Evolutionary conservation across 2,113 vertebrate species (phyloP).

Genomic region (Miniopterus natalensis): DNA sequence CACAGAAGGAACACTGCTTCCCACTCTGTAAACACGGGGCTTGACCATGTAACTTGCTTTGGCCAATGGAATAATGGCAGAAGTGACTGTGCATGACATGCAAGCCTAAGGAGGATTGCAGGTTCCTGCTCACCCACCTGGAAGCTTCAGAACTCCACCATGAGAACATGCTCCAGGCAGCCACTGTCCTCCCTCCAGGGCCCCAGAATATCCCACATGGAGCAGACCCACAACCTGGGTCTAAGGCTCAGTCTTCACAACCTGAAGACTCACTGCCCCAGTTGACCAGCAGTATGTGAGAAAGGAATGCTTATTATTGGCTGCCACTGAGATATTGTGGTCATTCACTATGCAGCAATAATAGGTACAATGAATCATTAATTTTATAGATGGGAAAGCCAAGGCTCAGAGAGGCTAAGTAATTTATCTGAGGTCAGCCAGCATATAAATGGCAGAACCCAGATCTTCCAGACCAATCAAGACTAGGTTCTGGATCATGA

Average conservation of each 20-base stretch:
- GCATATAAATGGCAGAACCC: conserved; percentile 2
- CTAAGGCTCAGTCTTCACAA: neutral
- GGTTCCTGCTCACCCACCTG: neutral
- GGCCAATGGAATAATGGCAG: neutral
- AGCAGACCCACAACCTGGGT: neutral
- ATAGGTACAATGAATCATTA: neutral
- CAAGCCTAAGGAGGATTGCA: neutral
- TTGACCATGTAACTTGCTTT: neutral
- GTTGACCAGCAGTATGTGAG: neutral
- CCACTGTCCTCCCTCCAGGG: neutral
- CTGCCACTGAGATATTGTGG: neutral
- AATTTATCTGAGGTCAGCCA: conserved; percentile 7
- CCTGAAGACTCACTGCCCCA: neutral
- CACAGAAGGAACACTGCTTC: neutral
- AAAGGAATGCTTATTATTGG: neutral
- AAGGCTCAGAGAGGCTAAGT: neutral
- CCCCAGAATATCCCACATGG: neutral
- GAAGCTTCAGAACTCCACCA: neutral
- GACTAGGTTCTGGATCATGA: neutral
- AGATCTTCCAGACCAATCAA: neutral
- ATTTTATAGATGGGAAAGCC: neutral
- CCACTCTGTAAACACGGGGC: neutral
- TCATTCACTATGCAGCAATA: neutral
- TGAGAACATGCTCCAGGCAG: neutral
- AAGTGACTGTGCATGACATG: neutral